A percentile compares a stretch with the other conserved stretches of the same genome.
Evolutionary conservation across 2,888 invertebrate species (phyloP).

Genomic region (Megastigmus dorsalis): DNA sequence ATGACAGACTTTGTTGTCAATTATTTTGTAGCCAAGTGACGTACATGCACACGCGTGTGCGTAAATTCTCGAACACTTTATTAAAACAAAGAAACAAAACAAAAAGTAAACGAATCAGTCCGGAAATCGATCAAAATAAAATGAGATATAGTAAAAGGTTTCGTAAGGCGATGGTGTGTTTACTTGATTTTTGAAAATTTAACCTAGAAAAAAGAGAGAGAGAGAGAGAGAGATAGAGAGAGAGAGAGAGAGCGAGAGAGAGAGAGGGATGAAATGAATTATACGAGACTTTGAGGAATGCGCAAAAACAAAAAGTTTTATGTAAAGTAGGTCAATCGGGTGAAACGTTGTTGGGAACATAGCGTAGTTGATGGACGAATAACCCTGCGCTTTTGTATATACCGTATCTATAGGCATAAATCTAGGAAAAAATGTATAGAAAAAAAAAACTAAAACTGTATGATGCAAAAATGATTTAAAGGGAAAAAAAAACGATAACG

Average conservation of each 20-base stretch:
- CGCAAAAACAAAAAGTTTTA: constrained; percentile 30
- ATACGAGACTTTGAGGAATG: constrained; percentile 9
- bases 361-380: constrained; percentile 64
- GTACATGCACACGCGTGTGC: neutral
- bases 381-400: constrained; percentile 71
- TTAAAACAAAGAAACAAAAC: neutral
- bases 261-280: constrained; percentile 12
- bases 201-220: neutral
- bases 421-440: constrained; percentile 67
- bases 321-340: constrained; percentile 55
- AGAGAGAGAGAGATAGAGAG: constrained; percentile 26
- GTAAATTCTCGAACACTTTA: constrained; percentile 1
- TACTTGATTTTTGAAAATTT: constrained; percentile 23
- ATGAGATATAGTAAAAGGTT: neutral
- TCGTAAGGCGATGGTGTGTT: neutral
- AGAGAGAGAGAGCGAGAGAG: constrained; percentile 18
- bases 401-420: constrained; percentile 59
- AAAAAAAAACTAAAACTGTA: constrained; percentile 65
- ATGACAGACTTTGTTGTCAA: constrained; percentile 67
- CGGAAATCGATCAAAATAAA: constrained; percentile 22
- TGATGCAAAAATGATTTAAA: constrained; percentile 64
- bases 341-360: constrained; percentile 58
- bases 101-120: neutral
- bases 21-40: constrained; percentile 64
- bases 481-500: constrained; percentile 61